These are phyloP conservation scores for Beaufortia kweichowensis DNA, from an alignment of 2,113 vertebrate species.

Conservation along the genomic window DNA sequence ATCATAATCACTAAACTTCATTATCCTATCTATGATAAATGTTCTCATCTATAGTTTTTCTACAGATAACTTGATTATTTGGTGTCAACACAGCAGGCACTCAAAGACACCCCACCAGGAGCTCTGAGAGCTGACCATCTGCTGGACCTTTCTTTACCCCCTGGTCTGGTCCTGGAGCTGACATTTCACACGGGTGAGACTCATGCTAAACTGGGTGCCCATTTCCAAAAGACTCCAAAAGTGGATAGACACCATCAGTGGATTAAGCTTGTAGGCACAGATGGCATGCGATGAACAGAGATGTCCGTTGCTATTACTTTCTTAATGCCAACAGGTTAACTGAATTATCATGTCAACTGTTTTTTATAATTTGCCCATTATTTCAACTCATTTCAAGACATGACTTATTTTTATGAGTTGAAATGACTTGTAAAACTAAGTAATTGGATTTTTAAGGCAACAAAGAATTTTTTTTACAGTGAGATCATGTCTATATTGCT, in stretches of 20 bases:
- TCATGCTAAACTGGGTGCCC: background rate
- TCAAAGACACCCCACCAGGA: slow-evolving; percentile 68
- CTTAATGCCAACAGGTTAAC: too few relatives aligned
- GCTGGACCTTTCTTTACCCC: slow-evolving; percentile 52
- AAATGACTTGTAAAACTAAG: too few relatives aligned
- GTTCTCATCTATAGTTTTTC: slow-evolving; percentile 7
- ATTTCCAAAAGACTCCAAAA: background rate
- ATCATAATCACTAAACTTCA: slow-evolving; percentile 2
- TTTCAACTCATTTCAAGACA: too few relatives aligned
- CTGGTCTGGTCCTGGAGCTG: slow-evolving; percentile 10
- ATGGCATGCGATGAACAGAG: background rate
- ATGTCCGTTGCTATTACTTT: too few relatives aligned
- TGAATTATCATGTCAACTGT: too few relatives aligned
- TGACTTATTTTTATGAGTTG: too few relatives aligned
- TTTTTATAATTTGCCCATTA: too few relatives aligned
- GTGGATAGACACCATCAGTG: background rate
- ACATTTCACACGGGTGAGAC: slow-evolving; percentile 30
- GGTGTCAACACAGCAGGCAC: slow-evolving; percentile 66
- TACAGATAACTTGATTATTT: slow-evolving; percentile 62
- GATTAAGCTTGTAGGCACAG: slow-evolving; percentile 13
- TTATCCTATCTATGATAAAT: slow-evolving; percentile 47
- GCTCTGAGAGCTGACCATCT: slow-evolving; percentile 74
- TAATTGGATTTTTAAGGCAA: too few relatives aligned
- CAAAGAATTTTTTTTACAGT: too few relatives aligned
- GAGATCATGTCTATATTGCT: too few relatives aligned